Conservation (phyloP, 37 sponge, comb jelly and placozoan genomes). For the Ephydatia muelleri region DNA sequence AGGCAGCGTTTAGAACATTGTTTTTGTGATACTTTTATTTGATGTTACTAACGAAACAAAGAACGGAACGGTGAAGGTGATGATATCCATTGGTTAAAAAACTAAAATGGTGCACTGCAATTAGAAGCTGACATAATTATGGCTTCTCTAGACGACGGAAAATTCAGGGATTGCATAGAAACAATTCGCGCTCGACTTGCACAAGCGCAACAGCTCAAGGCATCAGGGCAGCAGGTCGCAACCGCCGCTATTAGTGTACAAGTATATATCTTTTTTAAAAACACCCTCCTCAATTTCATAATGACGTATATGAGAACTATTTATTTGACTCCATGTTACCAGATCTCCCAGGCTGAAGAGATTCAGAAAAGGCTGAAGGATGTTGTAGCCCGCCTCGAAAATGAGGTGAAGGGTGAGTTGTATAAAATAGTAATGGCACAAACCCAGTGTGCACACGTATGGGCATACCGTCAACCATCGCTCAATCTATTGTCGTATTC, state of each 20-base stretch:
- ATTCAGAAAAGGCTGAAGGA: constrained; percentile 26
- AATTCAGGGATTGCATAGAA: constrained; percentile 21
- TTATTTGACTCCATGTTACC: background rate
- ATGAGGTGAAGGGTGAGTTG: constrained; percentile 22
- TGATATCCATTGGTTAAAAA: no score
- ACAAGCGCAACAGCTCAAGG: constrained; percentile 40
- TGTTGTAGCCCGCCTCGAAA: constrained; percentile 3
- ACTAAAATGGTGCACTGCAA: background rate
- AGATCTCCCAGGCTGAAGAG: constrained; percentile 45
- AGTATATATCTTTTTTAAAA: background rate
- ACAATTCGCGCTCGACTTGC: constrained; percentile 3
- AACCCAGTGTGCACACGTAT: background rate
- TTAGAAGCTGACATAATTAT: background rate
- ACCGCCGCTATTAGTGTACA: background rate
- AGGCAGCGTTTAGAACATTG: no score
- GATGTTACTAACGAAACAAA: no score
- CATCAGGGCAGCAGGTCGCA: background rate
- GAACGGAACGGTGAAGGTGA: no score
- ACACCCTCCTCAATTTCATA: background rate
- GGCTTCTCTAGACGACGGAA: constrained; percentile 21
- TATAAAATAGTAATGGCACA: background rate
- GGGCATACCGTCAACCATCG: background rate
- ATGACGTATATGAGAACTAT: background rate
- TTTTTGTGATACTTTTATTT: no score
- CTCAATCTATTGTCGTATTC: background rate